These are phyloP conservation scores for Actenoides lindsayi DNA, from an alignment of 2,113 vertebrate genomes.

Conservation along the genomic window DNA sequence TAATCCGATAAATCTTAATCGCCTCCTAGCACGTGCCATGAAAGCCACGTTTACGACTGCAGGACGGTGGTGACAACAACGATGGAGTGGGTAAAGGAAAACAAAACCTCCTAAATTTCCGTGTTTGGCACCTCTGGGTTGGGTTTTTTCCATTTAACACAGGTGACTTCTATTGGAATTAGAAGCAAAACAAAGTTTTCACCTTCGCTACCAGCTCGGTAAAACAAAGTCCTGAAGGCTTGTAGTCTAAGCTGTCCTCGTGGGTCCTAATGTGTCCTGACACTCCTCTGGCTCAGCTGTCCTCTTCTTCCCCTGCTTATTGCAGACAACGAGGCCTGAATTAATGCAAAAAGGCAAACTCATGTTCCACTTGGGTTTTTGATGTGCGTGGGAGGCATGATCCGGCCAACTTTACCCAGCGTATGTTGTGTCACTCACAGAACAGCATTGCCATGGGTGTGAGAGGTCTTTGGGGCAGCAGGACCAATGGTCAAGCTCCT, in stretches of 20 bases:
- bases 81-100: not conserved
- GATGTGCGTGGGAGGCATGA: not conserved
- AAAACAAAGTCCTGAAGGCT: not conserved
- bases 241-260: not conserved
- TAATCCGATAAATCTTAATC: not conserved
- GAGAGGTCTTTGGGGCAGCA: not conserved
- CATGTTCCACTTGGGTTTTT: not conserved
- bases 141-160: not conserved
- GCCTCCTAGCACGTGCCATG: accelerated
- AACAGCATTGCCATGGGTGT: accelerated
- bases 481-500: not conserved
- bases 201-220: not conserved
- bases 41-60: not conserved
- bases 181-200: not conserved
- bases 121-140: not conserved
- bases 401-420: not conserved
- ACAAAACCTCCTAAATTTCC: not conserved
- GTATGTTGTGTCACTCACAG: accelerated
- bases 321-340: not conserved
- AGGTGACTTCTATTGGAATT: not conserved
- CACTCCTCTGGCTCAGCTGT: not conserved
- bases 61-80: not conserved
- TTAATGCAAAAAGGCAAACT: not conserved
- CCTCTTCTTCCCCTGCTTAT: accelerated
- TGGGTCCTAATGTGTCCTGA: not conserved